Evolutionary conservation across 2,888 invertebrate genomes (phyloP).

Genomic region (Conomelus anceps): DNA sequence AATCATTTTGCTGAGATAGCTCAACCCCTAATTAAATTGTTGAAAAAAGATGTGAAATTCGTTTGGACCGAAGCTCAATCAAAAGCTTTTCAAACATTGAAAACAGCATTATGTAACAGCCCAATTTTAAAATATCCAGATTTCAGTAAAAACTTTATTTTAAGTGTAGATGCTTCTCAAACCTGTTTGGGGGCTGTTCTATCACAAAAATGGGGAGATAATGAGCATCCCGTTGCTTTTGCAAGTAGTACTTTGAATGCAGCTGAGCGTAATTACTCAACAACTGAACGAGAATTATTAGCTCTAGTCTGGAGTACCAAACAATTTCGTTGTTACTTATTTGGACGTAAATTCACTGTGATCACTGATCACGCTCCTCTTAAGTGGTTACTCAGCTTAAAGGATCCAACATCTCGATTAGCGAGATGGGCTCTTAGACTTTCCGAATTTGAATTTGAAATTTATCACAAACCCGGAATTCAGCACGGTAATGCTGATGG

Average conservation of each 20-base stretch:
- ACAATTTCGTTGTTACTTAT: constrained; percentile 7
- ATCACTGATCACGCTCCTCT: constrained; percentile 19
- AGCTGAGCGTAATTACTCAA: constrained; percentile 19
- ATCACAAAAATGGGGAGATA: constrained; percentile 11
- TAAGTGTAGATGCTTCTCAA: constrained; percentile 22
- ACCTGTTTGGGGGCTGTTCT: constrained; percentile 17
- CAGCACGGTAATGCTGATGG: too few relatives aligned
- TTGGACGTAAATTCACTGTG: constrained; percentile 11
- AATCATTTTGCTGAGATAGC: constrained; percentile 12
- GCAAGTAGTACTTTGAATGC: constrained; percentile 16
- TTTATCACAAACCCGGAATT: background rate
- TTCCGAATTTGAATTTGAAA: background rate
- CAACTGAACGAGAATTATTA: constrained; percentile 15
- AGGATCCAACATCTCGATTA: background rate
- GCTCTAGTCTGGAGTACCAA: constrained; percentile 14
- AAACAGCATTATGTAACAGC: constrained; percentile 14
- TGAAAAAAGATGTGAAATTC: background rate
- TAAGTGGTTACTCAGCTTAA: constrained; percentile 5
- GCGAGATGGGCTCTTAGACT: constrained; percentile 1
- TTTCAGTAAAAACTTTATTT: constrained; percentile 18
- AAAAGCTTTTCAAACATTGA: constrained; percentile 24
- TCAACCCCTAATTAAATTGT: constrained; percentile 18
- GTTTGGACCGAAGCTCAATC: constrained; percentile 17
- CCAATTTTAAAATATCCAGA: too few relatives aligned
- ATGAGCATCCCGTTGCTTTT: constrained; percentile 16